phyloP scores from a whole-genome alignment of 1,140 invertebrate species.

The Meloidogyne exigua region DNA sequence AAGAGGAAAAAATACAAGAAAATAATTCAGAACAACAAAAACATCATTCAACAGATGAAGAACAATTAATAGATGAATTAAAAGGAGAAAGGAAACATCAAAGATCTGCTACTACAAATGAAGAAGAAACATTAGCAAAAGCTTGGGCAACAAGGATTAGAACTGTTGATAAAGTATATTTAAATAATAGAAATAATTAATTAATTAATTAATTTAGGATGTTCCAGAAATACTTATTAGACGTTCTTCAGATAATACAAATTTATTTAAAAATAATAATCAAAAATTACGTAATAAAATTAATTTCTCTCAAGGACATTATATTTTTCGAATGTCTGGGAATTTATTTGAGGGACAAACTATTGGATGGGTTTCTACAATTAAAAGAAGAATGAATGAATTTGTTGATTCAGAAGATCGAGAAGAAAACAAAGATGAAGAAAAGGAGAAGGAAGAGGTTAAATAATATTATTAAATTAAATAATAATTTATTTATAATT shows the following conservation, averaged over 20 bases:
- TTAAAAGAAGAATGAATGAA: background rate
- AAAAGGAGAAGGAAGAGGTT: background rate
- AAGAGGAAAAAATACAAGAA: background rate
- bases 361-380: constrained; percentile 35
- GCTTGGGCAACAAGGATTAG: constrained; percentile 1
- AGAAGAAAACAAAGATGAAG: background rate
- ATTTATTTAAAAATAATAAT: background rate
- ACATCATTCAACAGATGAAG: background rate
- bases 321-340: constrained; percentile 38
- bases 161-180: background rate
- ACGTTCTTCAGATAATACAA: background rate
- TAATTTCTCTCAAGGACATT: constrained; percentile 17
- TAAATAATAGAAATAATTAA: background rate
- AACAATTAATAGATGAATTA: background rate
- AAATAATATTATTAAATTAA: too few relatives aligned
- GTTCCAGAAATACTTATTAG: background rate
- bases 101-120: constrained; percentile 5
- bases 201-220: background rate
- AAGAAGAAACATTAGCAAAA: background rate
- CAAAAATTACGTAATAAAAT: background rate
- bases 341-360: constrained; percentile 33
- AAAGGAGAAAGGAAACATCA: background rate
- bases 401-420: background rate
- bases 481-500: background rate
- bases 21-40: background rate